Base-by-base conservation (phyloP, 2,888 invertebrate species). In the Cordilura impudica region DNA sequence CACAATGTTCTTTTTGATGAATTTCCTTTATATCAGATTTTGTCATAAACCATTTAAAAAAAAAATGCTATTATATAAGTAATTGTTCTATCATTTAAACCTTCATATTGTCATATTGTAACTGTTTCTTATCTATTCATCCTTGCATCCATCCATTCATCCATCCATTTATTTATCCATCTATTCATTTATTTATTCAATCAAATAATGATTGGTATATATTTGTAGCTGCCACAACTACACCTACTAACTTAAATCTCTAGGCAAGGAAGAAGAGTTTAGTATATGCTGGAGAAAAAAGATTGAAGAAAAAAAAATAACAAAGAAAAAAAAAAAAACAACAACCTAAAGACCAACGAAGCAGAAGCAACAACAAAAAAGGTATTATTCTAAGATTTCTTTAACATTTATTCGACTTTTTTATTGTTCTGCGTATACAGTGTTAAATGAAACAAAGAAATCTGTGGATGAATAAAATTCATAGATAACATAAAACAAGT, bases 31-130 rank as follows among this genome's bases (percentile, higher is more conserved):
- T n/a, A 54, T 23, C 12, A 12, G n/a, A 18, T 23, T 23, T 60
- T 16, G 4, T n/a, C 31, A 5, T 56, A 51, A 58, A 35, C 51
- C 29, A 43, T 60, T 54, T 29, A 29, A 56, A 63, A 69, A n/a
- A n/a, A 51, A 39, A 75, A 63, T 56, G 31, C 63, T 63, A 49
- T 75, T 69, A 49, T 19, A 29, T 61, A 39, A 53, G 54, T 67
- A 67, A 75, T 79, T 71, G 75, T 65, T 75, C 35, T 43, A 63
- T 56, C 71, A 72, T 79, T 79, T 69, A 75, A 75, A 72, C 67
- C 67, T 75, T 56, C 71, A 67, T 58, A 78, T 67, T 72, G 63
- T 75, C 71, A 71, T 79, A 63, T 63, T 67, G 79, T 71, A 45
- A 49, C 61, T 67, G 66, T 71, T 60, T 67, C 54, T 49, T 61